Base-by-base conservation (phyloP, 1,140 invertebrate species). In the Caenorhabditis latens region DNA sequence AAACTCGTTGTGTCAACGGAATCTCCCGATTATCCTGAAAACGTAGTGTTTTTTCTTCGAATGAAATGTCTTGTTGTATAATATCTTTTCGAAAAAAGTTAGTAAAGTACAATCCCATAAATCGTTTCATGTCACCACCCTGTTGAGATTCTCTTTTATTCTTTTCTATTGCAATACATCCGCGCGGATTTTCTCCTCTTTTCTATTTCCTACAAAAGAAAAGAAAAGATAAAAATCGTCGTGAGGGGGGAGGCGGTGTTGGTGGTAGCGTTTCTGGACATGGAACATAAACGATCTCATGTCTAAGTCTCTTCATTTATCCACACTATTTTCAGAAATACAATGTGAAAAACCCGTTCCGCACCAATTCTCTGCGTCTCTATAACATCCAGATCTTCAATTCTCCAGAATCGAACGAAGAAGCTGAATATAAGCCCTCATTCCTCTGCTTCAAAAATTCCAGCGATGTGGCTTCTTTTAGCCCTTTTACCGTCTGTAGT, bases 281-380 rank as follows among this genome's bases (percentile, higher is more conserved):
- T 79, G 71, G 71, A 79, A 79, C 71, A 79, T 79, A 79, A 79
- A 79, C 71, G 71, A 79, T 79, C 71, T 79, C 7, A 50, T 50
- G 71, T 50, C 43, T 79, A 11, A 6, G 46, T 21, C 46, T 79
- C 71, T 8, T 79, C 21, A 13, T 21, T 42, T 50, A 79, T 50
- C 46, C 46, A 79, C 19, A 79, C 71, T 79, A 71, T 79, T 79
- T 79, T n/a, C 40, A n/a, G 71, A 79, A 43, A 42, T 71, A 50
- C 71, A 79, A 79, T 19, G 46, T 50, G 43, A 79, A 79, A 79
- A 79, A 79, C 71, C 71, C 71, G 71, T 79, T 79, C 71, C 71
- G 71, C 71, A 79, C 71, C 71, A 79, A 42, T 79, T 79, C 71
- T 79, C 71, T 79, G 71, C 71, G 71, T 79, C 71, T 79, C 71